Conservation (phyloP, 1,140 invertebrate genomes). For the Aphelenchoides avenae region DNA sequence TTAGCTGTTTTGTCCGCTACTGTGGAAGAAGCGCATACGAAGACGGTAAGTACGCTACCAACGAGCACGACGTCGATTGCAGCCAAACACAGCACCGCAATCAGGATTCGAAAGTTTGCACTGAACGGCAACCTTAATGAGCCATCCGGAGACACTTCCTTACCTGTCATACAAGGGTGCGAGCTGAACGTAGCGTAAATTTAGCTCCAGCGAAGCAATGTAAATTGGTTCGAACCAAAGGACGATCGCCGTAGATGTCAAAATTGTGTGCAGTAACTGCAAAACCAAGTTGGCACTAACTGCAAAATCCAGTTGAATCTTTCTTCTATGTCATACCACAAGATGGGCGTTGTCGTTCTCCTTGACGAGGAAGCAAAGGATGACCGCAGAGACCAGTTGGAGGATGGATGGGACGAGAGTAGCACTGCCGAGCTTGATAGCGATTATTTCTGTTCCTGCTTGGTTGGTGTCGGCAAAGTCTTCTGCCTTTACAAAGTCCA, state of each 20-base stretch:
- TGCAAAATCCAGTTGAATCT: too few relatives aligned
- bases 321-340: too few relatives aligned
- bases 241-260: slow-evolving; percentile 5
- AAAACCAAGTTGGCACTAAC: too few relatives aligned
- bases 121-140: too few relatives aligned
- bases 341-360: too few relatives aligned
- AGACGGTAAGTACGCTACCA: slow-evolving; percentile 9
- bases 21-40: background rate
- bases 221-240: slow-evolving; percentile 13
- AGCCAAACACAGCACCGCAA: slow-evolving; percentile 1
- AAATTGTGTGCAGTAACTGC: background rate
- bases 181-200: slow-evolving; percentile 11
- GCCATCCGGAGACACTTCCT: too few relatives aligned
- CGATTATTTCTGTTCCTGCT: slow-evolving; percentile 26
- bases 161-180: slow-evolving; percentile 13
- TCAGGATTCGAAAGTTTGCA: too few relatives aligned
- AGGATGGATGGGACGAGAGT: too few relatives aligned
- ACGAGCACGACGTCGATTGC: background rate
- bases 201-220: slow-evolving; percentile 9
- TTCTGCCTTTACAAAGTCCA: slow-evolving; percentile 21
- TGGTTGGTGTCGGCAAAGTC: slow-evolving; percentile 16
- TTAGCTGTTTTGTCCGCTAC: background rate
- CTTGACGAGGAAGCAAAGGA: too few relatives aligned
- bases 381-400: too few relatives aligned
- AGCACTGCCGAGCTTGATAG: slow-evolving; percentile 27